Evolutionary conservation across 2,888 invertebrate species (phyloP).

Genomic region (Scaptomyza tumidula): DNA sequence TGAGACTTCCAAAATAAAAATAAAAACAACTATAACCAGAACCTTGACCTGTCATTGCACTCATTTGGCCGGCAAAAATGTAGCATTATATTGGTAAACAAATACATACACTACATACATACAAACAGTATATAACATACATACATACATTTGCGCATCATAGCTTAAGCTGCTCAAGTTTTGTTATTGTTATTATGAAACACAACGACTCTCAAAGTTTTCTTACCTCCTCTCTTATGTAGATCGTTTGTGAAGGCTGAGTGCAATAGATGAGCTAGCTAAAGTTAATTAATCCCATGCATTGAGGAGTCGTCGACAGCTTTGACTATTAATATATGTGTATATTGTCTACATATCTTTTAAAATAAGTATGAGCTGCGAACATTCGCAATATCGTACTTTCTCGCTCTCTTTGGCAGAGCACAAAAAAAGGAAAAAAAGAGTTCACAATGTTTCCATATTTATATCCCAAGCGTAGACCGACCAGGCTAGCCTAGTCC

Average conservation of each 20-base stretch:
- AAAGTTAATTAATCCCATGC: neutral
- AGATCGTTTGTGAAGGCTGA: neutral
- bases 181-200: neutral
- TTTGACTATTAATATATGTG: constrained; percentile 7
- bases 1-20: neutral
- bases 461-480: constrained; percentile 36
- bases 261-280: neutral
- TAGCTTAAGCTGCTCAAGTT: neutral
- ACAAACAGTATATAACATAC: neutral
- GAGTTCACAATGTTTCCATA: constrained; percentile 32
- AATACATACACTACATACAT: neutral
- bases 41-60: constrained; percentile 7
- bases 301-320: constrained; percentile 3
- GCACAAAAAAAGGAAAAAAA: neutral
- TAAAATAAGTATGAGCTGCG: constrained; percentile 38
- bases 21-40: neutral
- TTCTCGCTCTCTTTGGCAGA: neutral
- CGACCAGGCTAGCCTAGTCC: constrained; percentile 10
- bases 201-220: neutral
- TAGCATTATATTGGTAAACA: neutral
- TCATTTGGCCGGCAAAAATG: neutral
- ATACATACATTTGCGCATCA: neutral
- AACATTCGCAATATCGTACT: too few species aligned
- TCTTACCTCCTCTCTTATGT: neutral
- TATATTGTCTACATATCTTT: too few species aligned